Evolutionary conservation across 2,797 vertebrate genomes (phyloP), one percentile per base, ranked within the genome.

Genomic region (Natrix natrix): DNA sequence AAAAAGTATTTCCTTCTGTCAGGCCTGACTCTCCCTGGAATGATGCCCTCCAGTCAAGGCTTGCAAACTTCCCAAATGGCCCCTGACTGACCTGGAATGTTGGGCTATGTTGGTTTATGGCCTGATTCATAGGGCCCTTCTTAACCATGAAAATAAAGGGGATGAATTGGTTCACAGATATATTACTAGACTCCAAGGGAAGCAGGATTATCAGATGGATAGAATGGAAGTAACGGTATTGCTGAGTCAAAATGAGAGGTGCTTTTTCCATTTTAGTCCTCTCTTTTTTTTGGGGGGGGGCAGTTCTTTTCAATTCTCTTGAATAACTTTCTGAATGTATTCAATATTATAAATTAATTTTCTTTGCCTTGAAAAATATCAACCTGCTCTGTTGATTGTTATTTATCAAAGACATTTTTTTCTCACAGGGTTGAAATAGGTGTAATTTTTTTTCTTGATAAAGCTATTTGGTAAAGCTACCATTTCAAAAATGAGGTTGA

Each of bases 401-500:
- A 32, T 22, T 60, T 59, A 14, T 59, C 12, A 22, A 89, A 10
- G 13, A 32, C 59, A 90, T 57, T 90, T 86, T 86, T 24, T 90
- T 17, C 13, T 17, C 26, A 56, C 22, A 74, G n/a, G 24, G 54
- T 22, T 56, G 11, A 63, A 28, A 90, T 28, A 52, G 83, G 11
- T 5, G 61, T 22, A 43, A 43, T 37, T 83, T 95, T 95, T 95
- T 37, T 78, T 43, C 74, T 43, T 78, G 37, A 43, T 78, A 78
- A 78, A 78, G 20, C 74, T 78, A 87, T 91, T 1, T 5, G 11
- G 88, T 54, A 78, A 92, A 93, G 93, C 61, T 4, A 89, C 90
- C 32, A 14, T 48, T 90, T 91, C 92, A 56, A 20, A 8, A 94
- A 16, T 63, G 28, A 69, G 88, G 94, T 86, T 32, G 55, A 26